Evolutionary conservation across 2,888 invertebrate genomes (phyloP), one percentile per base, ranked within the genome.

Genomic region (Melanchra persicariae): DNA sequence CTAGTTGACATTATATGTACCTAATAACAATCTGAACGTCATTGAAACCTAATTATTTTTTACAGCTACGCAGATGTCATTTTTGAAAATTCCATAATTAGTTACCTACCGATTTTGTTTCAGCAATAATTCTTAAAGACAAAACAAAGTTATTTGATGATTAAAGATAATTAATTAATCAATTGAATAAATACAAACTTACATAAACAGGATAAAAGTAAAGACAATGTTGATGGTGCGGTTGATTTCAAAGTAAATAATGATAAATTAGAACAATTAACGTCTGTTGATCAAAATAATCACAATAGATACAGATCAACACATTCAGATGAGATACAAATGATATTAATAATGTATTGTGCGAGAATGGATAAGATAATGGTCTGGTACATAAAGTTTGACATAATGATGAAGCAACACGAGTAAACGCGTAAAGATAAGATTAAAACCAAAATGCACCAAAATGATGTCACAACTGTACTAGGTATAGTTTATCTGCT

Each of bases 231-330:
- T 37, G 24, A 45, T 54, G 55, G 17, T 12, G 17, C 10, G 3
- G 8, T 17, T 22, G 24, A 55, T 57, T 26, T 37, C 24, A 15
- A 37, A 26, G 26, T 8, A 74, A 60, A 34, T 24, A 1, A 24
- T 60, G 17, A 60, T 51, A 4, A 71, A 47, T 57, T 30, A 26
- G 4, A 55, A 55, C 22, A 37, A 47, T 30, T 24, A 43, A 40
- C 12, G 4, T 5, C 19, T 17, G 24, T 17, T 61, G 17, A 61
- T 74, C 30, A 24, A 24, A 61, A n/a, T 37, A 15, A 69, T 71
- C 34, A 24, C 34, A 37, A 15, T 26, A 24, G 15, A 74, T 19
- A n/a, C 5, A 24, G 40, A 74, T 30, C 24, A 22, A 49, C 17
- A 60, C 2, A 26, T 9, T 54, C 24, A 66, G 9, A 49, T 40